phyloP scores from a whole-genome alignment of 2,113 vertebrate genomes.

The Mohoua ochrocephala region DNA sequence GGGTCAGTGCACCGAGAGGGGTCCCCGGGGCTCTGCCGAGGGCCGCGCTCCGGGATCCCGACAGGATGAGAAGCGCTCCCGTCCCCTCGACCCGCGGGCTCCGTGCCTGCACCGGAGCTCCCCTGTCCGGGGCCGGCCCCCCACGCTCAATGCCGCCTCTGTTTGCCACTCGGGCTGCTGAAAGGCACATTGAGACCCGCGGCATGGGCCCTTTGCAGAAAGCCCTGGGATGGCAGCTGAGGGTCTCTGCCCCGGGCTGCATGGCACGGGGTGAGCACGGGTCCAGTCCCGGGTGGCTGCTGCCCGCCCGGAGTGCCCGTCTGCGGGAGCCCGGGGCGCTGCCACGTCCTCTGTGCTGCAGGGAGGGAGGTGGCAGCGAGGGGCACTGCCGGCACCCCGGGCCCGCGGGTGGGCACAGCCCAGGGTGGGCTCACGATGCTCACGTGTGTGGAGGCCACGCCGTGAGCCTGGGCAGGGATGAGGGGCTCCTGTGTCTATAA shows the following conservation, averaged over 20 bases:
- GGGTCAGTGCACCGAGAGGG: neutral
- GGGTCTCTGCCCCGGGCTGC: neutral
- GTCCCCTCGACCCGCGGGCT: neutral
- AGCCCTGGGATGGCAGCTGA: neutral
- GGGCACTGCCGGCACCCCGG: neutral
- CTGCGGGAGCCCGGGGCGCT: neutral
- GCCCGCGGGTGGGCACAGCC: neutral
- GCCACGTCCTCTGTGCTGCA: neutral
- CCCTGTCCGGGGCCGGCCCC: neutral
- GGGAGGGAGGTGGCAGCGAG: neutral
- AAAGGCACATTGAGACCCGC: neutral
- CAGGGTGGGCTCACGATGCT: neutral
- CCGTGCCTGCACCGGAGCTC: neutral
- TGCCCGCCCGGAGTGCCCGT: rapidly evolving
- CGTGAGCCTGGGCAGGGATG: neutral
- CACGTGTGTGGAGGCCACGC: rapidly evolving
- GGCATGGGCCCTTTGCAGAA: neutral
- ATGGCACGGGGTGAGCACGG: rapidly evolving
- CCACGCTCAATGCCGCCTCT: conserved; percentile 4
- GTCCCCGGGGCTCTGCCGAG: neutral
- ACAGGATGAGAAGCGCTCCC: neutral
- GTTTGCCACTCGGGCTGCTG: neutral
- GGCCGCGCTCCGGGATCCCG: neutral
- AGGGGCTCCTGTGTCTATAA: neutral
- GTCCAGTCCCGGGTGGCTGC: neutral